Evolutionary conservation across 1,140 invertebrate genomes (phyloP), one percentile per base, ranked within the genome.

Genomic region (Neomicropteryx cornuta): DNA sequence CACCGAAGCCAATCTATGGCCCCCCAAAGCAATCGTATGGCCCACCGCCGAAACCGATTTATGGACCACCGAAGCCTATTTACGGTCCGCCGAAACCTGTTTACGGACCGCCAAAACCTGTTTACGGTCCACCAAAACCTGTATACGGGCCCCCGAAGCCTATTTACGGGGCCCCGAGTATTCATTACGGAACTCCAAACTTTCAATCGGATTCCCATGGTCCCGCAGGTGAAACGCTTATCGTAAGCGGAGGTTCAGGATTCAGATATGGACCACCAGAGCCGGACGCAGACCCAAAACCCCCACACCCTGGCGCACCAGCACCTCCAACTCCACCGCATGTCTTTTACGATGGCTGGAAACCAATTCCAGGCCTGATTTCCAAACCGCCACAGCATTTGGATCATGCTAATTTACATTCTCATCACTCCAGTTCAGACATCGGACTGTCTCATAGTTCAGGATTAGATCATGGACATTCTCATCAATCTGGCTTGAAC

Each of bases 341-440:
- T 50, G 81, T 83, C 5, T 71, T 79, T 38, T 87, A 86, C 49
- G 84, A 87, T 44, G 84, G 84, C 20, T 87, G 83, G 83, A 83
- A 82, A 49, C 83, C 83, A 11, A 86, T 87, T 29, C 75, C 81
- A 20, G 81, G 81, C 3, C 22, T 44, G 13, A 45, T 66, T 1
- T 67, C 66, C 0, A 55, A 62, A 29, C 58, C 57, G 5, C 44
- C 47, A 0, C 27, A 18, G 10, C 18, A 13, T 11, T 33, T 47
- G 16, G 47, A 52, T 5, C 47, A 48, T 5, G 31, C 45, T 11
- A 52, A 60, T 20, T 50, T 50, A 20, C 42, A 43, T 13, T 33
- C 28, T 35, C 11, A 47, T 38, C 11, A 46, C 43, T n/a, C n/a
- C n/a, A n/a, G n/a, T n/a, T n/a, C n/a, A n/a, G n/a, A n/a, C n/a